Percentiles rank a stretch among this genome's conserved stretches.
Evolutionary conservation across 2,888 invertebrate species (phyloP).

Genomic region (Oegoconia quadripuncta): DNA sequence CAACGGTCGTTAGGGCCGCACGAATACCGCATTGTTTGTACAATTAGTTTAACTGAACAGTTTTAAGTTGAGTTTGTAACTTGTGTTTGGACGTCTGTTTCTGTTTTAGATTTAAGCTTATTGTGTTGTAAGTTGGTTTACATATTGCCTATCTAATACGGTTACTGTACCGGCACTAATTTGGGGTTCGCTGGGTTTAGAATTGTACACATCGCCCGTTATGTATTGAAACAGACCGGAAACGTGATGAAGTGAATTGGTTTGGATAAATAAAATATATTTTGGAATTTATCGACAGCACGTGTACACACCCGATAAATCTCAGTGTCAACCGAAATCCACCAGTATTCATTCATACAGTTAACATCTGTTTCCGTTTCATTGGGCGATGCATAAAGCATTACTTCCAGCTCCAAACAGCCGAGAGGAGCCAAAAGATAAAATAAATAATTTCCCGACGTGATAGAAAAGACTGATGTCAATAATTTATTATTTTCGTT

Average conservation of each 20-base stretch:
- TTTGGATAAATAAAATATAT: slow-evolving; percentile 1
- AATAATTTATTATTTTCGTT: slow-evolving; percentile 73
- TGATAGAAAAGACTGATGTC: slow-evolving; percentile 58
- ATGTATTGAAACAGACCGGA: neutral
- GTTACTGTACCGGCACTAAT: neutral
- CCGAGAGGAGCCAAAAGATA: slow-evolving; percentile 29
- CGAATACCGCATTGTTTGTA: slow-evolving; percentile 55
- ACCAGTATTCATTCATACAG: slow-evolving; percentile 45
- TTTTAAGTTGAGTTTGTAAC: slow-evolving; percentile 52
- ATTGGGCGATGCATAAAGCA: slow-evolving; percentile 51
- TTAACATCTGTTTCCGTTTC: slow-evolving; percentile 54
- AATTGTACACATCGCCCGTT: neutral
- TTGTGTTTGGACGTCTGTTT: slow-evolving; percentile 31
- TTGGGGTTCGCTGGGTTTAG: neutral
- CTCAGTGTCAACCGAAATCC: slow-evolving; percentile 32
- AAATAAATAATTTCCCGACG: slow-evolving; percentile 53
- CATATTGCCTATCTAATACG: slow-evolving; percentile 13
- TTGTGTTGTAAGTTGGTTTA: slow-evolving; percentile 28
- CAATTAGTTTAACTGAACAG: slow-evolving; percentile 60
- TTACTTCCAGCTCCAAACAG: slow-evolving; percentile 40
- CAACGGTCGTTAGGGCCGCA: slow-evolving; percentile 48
- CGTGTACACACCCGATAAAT: slow-evolving; percentile 22
- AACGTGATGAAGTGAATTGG: too few species aligned
- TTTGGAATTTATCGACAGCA: slow-evolving; percentile 14
- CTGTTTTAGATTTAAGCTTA: slow-evolving; percentile 38